Percentiles rank a stretch among this genome's conserved stretches.
phyloP scores from a whole-genome alignment of 2,888 invertebrate genomes.

The Amblyteles armatorius region DNA sequence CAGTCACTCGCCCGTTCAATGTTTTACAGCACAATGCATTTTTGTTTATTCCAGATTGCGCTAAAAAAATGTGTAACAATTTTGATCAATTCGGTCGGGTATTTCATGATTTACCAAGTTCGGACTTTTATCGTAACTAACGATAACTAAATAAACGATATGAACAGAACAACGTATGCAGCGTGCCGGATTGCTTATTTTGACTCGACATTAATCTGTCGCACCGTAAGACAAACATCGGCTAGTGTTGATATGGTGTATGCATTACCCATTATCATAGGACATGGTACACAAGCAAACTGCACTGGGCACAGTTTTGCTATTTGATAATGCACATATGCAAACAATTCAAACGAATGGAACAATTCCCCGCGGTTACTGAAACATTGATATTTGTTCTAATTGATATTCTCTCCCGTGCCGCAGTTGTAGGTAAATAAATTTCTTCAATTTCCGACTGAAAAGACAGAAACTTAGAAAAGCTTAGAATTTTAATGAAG shows the following conservation, averaged over 20 bases:
- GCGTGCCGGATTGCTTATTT: neutral
- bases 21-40: too few species aligned
- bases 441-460: too few species aligned
- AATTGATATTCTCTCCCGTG: neutral
- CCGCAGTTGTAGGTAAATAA: neutral
- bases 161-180: neutral
- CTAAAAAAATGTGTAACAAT: too few species aligned
- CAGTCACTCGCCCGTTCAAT: too few species aligned
- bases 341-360: neutral
- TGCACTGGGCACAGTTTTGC: neutral
- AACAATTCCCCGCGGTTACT: neutral
- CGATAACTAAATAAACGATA: neutral
- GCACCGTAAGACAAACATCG: conserved; percentile 4
- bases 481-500: too few species aligned
- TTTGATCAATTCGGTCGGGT: neutral
- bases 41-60: too few species aligned
- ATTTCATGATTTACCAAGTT: neutral
- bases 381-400: neutral
- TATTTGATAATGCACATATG: neutral
- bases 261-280: neutral
- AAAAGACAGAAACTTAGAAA: too few species aligned
- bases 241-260: neutral
- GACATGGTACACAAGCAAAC: neutral
- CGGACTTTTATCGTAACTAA: neutral
- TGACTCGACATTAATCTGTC: neutral